Conservation (phyloP, 2,888 invertebrate genomes). For the Stictocephala bisonia region DNA sequence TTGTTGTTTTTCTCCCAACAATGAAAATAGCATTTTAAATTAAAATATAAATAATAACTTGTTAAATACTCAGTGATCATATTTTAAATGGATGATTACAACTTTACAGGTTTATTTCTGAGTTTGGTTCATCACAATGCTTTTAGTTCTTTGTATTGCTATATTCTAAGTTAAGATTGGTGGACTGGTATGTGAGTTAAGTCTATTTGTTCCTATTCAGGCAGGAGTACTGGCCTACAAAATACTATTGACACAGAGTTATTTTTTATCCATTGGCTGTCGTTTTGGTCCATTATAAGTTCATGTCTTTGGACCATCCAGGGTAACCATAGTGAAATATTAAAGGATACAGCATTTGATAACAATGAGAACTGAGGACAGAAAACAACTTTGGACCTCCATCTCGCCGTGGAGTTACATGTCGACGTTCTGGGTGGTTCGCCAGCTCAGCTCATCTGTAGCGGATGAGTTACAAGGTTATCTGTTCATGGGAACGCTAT, state of each 20-base stretch:
- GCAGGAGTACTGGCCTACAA: slow-evolving; percentile 8
- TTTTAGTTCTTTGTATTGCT: slow-evolving; percentile 12
- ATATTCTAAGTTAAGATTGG: slow-evolving; percentile 13
- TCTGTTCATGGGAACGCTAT: too few species aligned
- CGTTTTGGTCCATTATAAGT: slow-evolving; percentile 8
- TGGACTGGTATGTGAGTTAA: background rate
- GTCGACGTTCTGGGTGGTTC: slow-evolving; percentile 9
- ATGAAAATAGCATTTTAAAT: too few species aligned
- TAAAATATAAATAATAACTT: too few species aligned
- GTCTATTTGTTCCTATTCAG: background rate
- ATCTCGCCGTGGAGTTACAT: background rate
- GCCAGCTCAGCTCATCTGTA: background rate
- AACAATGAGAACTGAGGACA: slow-evolving; percentile 20
- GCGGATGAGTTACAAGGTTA: background rate
- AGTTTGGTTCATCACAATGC: slow-evolving; percentile 2
- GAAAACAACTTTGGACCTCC: slow-evolving; percentile 45
- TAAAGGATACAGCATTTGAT: slow-evolving; percentile 44
- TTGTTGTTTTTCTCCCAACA: too few species aligned
- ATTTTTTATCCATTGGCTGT: background rate
- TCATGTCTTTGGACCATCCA: slow-evolving; percentile 16
- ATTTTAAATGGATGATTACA: too few species aligned
- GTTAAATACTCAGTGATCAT: too few species aligned
- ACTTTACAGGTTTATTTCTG: slow-evolving; percentile 1
- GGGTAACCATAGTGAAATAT: slow-evolving; percentile 31
- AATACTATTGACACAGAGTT: slow-evolving; percentile 10